Conservation (phyloP, 2,888 invertebrate species). For the Stictocephala bisonia region DNA sequence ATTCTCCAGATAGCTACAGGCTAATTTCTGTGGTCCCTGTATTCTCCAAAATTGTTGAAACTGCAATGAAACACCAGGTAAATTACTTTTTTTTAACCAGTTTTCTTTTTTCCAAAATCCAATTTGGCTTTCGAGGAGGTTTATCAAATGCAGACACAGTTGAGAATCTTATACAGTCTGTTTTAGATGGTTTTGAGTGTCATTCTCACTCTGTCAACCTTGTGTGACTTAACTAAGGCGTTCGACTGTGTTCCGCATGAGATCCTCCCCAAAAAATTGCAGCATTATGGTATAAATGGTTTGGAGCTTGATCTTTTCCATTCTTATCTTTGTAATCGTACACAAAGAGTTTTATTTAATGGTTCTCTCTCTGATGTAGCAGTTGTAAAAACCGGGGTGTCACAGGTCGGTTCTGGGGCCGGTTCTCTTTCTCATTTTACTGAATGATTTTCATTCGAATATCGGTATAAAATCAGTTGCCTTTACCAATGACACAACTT, state of each 20-base stretch:
- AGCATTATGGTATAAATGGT: neutral
- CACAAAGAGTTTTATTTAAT: neutral
- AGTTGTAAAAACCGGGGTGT: neutral
- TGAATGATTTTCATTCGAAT: neutral
- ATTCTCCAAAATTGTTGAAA: neutral
- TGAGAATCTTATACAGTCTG: neutral
- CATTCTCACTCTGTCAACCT: neutral
- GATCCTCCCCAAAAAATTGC: neutral
- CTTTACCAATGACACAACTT: neutral
- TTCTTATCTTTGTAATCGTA: neutral
- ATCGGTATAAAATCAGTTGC: neutral
- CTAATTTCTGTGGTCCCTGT: neutral
- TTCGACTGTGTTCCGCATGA: conserved; percentile 15
- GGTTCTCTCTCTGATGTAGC: neutral
- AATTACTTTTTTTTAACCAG: neutral
- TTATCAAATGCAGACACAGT: neutral
- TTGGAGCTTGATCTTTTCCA: conserved; percentile 2
- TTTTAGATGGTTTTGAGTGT: neutral
- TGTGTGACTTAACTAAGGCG: conserved; percentile 17
- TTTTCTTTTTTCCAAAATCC: neutral
- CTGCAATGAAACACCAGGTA: neutral
- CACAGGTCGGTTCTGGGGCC: neutral
- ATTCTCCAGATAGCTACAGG: neutral
- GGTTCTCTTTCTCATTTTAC: neutral
- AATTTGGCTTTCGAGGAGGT: neutral